A percentile compares a stretch with the other conserved stretches of the same genome.
phyloP scores from a whole-genome alignment of 2,797 vertebrate species.

The Poeciliopsis presidionis region DNA sequence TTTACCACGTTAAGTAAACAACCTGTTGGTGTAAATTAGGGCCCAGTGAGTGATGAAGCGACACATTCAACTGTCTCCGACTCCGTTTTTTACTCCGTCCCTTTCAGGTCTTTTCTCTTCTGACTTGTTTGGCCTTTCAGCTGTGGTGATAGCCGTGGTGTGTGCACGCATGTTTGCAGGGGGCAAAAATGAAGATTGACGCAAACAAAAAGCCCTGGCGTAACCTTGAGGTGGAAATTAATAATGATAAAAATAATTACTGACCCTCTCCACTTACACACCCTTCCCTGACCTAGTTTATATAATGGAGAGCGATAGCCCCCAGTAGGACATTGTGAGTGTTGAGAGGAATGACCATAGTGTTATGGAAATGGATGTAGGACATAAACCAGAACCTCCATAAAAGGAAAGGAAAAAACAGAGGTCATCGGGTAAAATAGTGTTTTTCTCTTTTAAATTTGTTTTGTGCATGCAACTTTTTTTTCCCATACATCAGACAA shows the following conservation, averaged over 20 bases:
- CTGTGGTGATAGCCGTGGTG: constrained; percentile 44
- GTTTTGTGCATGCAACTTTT: not conserved
- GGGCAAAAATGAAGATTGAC: constrained; percentile 77
- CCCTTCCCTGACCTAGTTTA: constrained; percentile 81
- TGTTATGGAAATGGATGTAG: constrained; percentile 66
- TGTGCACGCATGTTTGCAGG: constrained; percentile 54
- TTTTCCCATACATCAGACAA: not conserved
- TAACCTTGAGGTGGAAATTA: constrained; percentile 87
- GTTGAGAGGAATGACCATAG: constrained; percentile 44
- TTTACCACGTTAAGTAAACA: constrained; percentile 79
- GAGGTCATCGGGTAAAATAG: constrained; percentile 41
- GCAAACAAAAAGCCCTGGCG: constrained; percentile 76
- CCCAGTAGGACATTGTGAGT: constrained; percentile 67
- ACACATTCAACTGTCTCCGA: constrained; percentile 59
- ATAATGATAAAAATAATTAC: constrained; percentile 88
- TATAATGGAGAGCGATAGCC: constrained; percentile 81
- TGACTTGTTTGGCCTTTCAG: constrained; percentile 76
- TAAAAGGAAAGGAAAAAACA: constrained; percentile 47
- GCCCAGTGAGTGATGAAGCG: constrained; percentile 79
- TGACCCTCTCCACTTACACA: constrained; percentile 74
- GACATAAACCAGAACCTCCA: constrained; percentile 72
- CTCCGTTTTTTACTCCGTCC: constrained; percentile 54
- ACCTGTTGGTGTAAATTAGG: constrained; percentile 83
- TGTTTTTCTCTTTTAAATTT: not conserved
- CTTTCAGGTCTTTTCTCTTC: constrained; percentile 76